Evolutionary conservation across 2,888 invertebrate species (phyloP).

Genomic region (Koerneria pararmatus): DNA sequence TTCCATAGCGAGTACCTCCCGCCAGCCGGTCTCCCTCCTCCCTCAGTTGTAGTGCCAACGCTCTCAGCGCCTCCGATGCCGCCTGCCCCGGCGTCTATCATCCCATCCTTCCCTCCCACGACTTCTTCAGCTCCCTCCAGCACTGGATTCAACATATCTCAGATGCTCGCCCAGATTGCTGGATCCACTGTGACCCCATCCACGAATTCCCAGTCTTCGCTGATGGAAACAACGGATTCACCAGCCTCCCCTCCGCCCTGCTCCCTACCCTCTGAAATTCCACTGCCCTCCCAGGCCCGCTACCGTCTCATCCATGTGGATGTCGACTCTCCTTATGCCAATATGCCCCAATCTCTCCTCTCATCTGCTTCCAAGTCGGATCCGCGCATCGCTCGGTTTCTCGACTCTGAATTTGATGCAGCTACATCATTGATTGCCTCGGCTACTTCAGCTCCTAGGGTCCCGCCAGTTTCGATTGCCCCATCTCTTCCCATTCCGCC

Average conservation of each 20-base stretch:
- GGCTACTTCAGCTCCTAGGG: background rate
- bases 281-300: background rate
- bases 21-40: constrained; percentile 16
- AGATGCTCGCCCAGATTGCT: constrained; percentile 23
- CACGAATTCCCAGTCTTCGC: too few species aligned
- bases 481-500: background rate
- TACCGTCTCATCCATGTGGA: constrained; percentile 17
- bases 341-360: constrained; percentile 7
- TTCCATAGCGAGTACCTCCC: background rate
- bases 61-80: background rate
- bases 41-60: constrained; percentile 20
- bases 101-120: too few species aligned
- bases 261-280: background rate
- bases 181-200: background rate
- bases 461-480: background rate
- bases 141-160: constrained; percentile 17
- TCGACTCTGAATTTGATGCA: constrained; percentile 21
- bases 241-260: constrained; percentile 20
- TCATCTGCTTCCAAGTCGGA: constrained; percentile 4
- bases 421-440: constrained; percentile 15
- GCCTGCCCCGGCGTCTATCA: background rate
- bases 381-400: constrained; percentile 17
- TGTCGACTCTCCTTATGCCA: constrained; percentile 6
- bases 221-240: constrained; percentile 12
- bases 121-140: too few species aligned